Evolutionary conservation across 1,140 invertebrate species (phyloP), one percentile per base, ranked within the genome.

Genomic region (Spodoptera frugiperda): DNA sequence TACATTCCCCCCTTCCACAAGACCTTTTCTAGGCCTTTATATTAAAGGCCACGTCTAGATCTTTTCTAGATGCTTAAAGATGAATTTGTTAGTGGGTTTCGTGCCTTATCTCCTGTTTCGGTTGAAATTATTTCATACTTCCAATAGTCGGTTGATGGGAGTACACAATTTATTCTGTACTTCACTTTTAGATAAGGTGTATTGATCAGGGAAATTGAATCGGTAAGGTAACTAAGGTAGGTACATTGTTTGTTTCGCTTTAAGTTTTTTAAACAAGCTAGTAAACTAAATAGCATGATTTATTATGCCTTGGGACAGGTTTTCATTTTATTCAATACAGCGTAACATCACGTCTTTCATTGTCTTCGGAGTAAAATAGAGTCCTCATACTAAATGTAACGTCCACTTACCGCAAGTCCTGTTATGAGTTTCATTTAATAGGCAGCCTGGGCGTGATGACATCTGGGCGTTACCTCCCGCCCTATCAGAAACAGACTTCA

Each of bases 21-120:
- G 21, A 15, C 14, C 57, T 15, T 61, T 61, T 19, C 17, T 11
- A 39, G 25, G n/a, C 3, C 30, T 19, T 19, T 21, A 48, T 67
- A 44, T 25, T 19, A 46, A 55, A 73, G 44, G 14, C 39, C n/a
- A n/a, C 12, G 33, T 46, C 44, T 61, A 19, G 8, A 44, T 9
- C 14, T 14, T 3, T 59, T 15, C 17, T n/a, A 46, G 39, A 48
- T 49, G 44, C 49, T 73, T 57, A 11, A 61, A 59, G 8, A 21
- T 61, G 71, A 61, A 73, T 73, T 73, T 73, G 61, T 61, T 51
- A 73, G 15, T 8, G 33, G 55, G 10, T 44, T 73, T 11, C 71
- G 71, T 73, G 71, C 44, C 44, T 17, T 73, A 73, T 73, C 71
- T 73, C 4, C 6, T 33, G 15, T 61, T 61, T 71, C 14, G 39